Base-by-base conservation (phyloP, 2,113 vertebrate species). In the Promerops cafer region DNA sequence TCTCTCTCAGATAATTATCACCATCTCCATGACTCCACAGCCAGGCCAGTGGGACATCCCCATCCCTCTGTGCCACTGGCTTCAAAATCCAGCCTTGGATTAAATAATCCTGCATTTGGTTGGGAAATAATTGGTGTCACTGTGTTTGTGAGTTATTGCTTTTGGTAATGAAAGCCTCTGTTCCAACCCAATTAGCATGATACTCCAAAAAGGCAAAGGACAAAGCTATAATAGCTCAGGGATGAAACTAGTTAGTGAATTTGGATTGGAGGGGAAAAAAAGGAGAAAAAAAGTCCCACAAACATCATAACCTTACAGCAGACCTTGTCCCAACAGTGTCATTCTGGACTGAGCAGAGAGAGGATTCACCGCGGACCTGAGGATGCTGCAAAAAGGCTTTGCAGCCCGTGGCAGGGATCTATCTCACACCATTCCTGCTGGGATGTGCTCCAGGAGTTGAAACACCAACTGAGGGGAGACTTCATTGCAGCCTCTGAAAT, bases 101-200 rank as follows among this genome's bases (percentile, higher is more conserved):
- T 84, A 93, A 94, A 80, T 71, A 85, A 93, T 83, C 45, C 49
- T 54, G 37, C 5, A 2, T 81, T 93, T 35, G 10, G 20, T 24
- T 54, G 31, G 21, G 39, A 90, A 92, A 80, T 93, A 94, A 93
- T 90, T 93, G 84, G 39, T 89, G 59, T 60, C 18, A 7, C 40
- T 77, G 47, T 8, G 9, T 26, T 77, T 65, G 66, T 9, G 3
- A 80, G 81, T 28, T 94, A 16, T 74, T 91, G 84, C 92, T 91
- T 70, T 94, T 19, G 18, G 65, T 89, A 81, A 93, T 39, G 35
- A 94, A 92, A 87, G 37, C 44, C 52, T 93, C 78, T 88, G 49
- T 91, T 95, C 89, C 87, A 85, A 87, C 91, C 92, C 92, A 95
- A 90, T 96, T 94, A 96, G 50, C 83, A 76, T 7, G 24, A 87